Percentiles rank a stretch among this genome's conserved stretches.
phyloP scores from a whole-genome alignment of 2,888 invertebrate genomes.

The Pyrrhosoma nymphula region DNA sequence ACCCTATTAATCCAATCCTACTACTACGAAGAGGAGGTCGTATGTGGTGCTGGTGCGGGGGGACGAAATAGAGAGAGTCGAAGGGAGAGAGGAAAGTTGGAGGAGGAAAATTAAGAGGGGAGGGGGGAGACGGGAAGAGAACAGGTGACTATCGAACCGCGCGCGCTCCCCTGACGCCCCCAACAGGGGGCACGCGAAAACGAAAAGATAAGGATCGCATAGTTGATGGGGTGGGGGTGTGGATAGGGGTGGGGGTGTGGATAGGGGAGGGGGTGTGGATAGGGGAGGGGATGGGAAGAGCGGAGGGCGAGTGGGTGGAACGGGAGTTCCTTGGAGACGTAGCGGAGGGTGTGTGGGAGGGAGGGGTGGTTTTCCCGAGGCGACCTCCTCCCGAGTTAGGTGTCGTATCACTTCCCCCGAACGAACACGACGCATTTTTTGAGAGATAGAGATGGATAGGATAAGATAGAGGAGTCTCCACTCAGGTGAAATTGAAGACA shows the following conservation, averaged over 20 bases:
- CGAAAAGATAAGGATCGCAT: constrained; percentile 20
- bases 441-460: background rate
- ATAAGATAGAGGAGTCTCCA: background rate
- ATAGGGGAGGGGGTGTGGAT: background rate
- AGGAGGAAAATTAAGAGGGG: background rate
- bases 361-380: background rate
- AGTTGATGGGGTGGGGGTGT: background rate
- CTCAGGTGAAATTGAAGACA: background rate
- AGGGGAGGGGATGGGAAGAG: background rate
- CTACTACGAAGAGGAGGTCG: no score
- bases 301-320: background rate
- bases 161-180: background rate
- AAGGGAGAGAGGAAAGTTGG: background rate
- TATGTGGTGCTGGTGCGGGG: no score
- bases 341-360: background rate
- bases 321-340: background rate
- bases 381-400: background rate
- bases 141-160: constrained; percentile 63
- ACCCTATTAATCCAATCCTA: no score
- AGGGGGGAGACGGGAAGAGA: background rate
- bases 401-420: background rate
- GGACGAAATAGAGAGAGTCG: background rate
- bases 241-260: no score
- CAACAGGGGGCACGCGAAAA: constrained; percentile 48
- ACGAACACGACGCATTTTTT: background rate